Evolutionary conservation across 2,888 invertebrate species (phyloP).

Genomic region (Eupsilia transversa): DNA sequence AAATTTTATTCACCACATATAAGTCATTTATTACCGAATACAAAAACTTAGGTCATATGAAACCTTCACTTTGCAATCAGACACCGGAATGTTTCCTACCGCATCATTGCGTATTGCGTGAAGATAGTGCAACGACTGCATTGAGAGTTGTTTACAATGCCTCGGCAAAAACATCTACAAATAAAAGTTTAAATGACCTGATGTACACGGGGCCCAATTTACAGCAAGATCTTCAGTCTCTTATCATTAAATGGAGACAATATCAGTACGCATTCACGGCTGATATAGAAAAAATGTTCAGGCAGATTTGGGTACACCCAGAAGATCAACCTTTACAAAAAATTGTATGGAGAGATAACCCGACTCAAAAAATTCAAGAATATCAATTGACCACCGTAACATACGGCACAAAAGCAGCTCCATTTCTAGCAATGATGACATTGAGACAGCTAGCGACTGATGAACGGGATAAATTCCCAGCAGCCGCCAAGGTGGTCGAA

Average conservation of each 20-base stretch:
- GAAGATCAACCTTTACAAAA: slow-evolving; percentile 15
- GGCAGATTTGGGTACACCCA: slow-evolving; percentile 6
- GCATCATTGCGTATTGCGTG: too few species aligned
- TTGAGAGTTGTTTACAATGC: too few species aligned
- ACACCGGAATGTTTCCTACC: too few species aligned
- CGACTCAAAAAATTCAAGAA: background rate
- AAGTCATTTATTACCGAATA: too few species aligned
- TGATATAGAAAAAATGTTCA: slow-evolving; percentile 1
- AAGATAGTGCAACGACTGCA: too few species aligned
- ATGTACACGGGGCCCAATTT: too few species aligned
- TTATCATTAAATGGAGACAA: slow-evolving; percentile 6
- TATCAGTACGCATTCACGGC: slow-evolving; percentile 7
- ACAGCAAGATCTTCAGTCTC: background rate
- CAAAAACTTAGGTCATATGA: too few species aligned
- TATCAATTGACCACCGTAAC: slow-evolving; percentile 1
- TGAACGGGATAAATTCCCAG: background rate
- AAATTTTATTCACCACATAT: too few species aligned
- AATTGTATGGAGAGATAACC: slow-evolving; percentile 18
- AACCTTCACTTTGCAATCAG: too few species aligned
- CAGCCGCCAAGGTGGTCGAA: background rate
- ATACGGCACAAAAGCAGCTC: background rate
- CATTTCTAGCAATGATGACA: background rate
- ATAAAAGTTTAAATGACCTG: too few species aligned
- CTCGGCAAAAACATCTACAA: too few species aligned
- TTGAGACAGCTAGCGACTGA: background rate